Evolutionary conservation across 2,888 invertebrate genomes (phyloP).

Genomic region (Drosophila neonasuta): DNA sequence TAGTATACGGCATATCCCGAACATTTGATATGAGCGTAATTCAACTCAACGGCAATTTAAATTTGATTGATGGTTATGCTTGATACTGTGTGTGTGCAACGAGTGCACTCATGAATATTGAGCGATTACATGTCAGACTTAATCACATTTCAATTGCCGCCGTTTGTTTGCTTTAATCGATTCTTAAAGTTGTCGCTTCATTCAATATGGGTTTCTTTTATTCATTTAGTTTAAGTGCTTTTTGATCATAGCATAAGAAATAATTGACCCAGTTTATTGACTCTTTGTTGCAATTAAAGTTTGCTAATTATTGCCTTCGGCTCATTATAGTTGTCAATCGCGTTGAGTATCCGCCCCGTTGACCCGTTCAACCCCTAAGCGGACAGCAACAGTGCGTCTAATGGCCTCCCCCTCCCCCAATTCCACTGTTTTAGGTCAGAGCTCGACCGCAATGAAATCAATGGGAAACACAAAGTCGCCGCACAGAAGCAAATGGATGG

Average conservation of each 20-base stretch:
- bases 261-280: constrained; percentile 50
- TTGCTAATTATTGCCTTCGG: constrained; percentile 55
- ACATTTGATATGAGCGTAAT: constrained; percentile 49
- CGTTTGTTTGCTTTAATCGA: constrained; percentile 18
- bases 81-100: constrained; percentile 7
- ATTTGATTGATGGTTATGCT: constrained; percentile 54
- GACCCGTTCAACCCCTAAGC: neutral
- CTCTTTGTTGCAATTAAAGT: constrained; percentile 57
- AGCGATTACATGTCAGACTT: constrained; percentile 44
- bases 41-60: constrained; percentile 51
- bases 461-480: constrained; percentile 23
- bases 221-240: constrained; percentile 33
- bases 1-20: constrained; percentile 42
- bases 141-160: constrained; percentile 48
- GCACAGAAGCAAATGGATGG: constrained; percentile 16
- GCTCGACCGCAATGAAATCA: constrained; percentile 66
- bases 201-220: constrained; percentile 10
- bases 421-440: constrained; percentile 16
- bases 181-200: constrained; percentile 25
- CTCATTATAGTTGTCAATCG: constrained; percentile 62
- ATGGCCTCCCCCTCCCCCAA: constrained; percentile 27
- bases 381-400: constrained; percentile 38
- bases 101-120: constrained; percentile 53
- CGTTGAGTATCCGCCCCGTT: constrained; percentile 44
- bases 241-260: constrained; percentile 14